Base-by-base conservation (phyloP, 1,140 invertebrate species). In the Callitettix versicolor region DNA sequence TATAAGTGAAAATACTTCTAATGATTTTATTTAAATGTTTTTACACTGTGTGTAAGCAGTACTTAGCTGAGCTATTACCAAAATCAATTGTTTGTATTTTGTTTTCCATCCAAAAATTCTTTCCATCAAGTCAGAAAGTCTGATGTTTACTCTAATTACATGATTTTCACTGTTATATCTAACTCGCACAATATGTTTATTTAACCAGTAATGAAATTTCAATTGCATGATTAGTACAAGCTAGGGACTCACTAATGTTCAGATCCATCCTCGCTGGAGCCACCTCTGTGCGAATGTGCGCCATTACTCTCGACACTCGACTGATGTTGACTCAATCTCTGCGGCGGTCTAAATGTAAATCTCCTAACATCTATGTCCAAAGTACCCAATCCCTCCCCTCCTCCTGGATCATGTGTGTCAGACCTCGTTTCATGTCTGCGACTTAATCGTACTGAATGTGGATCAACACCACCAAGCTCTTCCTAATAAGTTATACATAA, bases 381-480 rank as follows among this genome's bases (percentile, higher is more conserved):
- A 6, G 52, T 52, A 2, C 50, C 57, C 11, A 53, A 54, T 12
- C 57, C 57, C 12, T 49, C 62, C 3, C 55, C 55, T 3, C 54
- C 60, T 1, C 54, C 60, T 1, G 50, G 53, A 17, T 73, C 72
- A 36, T 68, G 67, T 6, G 71, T 71, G 59, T 66, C 69, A 14
- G 69, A 71, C 11, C 70, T 57, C 6, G 70, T 72, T 18, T 62
- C 62, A 55, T 59, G 58, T 46, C 61, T 55, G 9, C 55, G 48
- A 18, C 67, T 60, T 59, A 65, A 55, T 60, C 69, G 44, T 54
- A 62, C 38, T 36, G 59, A 40, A 53, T 58, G 49, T 46, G 81
- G 81, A 68, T 81, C 76, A 9, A 85, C 81, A 14, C 82, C 82
- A 36, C 76, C 78, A 65, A 84, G 79, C 55, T 85, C 82, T 57